These are phyloP conservation scores for Cairina moschata DNA, from an alignment of 2,113 vertebrate species.

Conservation along the genomic window DNA sequence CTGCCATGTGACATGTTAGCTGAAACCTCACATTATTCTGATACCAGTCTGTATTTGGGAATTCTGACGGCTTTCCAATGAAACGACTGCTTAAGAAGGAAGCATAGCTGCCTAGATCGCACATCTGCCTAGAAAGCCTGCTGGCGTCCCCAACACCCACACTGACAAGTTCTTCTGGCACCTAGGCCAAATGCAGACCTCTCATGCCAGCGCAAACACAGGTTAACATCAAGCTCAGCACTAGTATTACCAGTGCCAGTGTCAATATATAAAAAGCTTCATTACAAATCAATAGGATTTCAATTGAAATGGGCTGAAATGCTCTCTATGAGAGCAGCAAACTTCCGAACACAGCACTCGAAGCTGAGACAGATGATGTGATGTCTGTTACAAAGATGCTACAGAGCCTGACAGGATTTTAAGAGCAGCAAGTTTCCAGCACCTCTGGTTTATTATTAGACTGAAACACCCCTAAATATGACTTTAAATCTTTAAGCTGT, in stretches of 20 bases:
- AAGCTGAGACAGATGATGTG: accelerated
- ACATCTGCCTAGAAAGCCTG: not conserved
- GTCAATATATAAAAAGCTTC: not conserved
- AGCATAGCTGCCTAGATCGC: not conserved
- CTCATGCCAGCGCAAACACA: not conserved
- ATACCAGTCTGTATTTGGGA: not conserved
- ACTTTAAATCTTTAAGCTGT: not conserved
- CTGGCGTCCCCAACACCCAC: not conserved
- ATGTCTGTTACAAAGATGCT: not conserved
- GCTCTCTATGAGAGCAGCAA: not conserved
- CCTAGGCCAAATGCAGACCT: not conserved
- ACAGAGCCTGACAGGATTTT: not conserved
- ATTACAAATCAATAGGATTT: not conserved
- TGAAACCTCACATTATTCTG: not conserved
- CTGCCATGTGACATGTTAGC: not conserved
- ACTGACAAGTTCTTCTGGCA: not conserved
- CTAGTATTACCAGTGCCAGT: not conserved
- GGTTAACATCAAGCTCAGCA: not conserved
- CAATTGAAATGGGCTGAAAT: not conserved
- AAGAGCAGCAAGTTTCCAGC: not conserved
- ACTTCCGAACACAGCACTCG: not conserved
- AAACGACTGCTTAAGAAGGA: not conserved
- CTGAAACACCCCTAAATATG: accelerated
- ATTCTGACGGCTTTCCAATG: not conserved
- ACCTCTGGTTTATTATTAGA: not conserved